These are phyloP conservation scores for Xenus cinereus DNA, from an alignment of 2,113 vertebrate species.

Conservation along the genomic window DNA sequence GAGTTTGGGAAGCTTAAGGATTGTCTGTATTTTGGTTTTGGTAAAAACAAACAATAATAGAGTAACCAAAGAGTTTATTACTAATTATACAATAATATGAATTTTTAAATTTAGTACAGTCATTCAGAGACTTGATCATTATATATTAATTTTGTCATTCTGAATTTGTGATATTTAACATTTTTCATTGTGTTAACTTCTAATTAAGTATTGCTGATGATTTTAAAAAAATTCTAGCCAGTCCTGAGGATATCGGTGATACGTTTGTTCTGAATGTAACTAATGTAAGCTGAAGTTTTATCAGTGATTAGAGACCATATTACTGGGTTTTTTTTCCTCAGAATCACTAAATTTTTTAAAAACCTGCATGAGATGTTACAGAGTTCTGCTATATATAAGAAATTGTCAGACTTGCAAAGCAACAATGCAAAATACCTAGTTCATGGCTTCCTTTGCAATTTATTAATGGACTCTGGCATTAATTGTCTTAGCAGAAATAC, in stretches of 20 bases:
- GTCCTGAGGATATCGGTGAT: not conserved
- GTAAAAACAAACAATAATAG: not conserved
- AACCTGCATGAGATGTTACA: not conserved
- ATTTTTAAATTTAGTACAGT: not conserved
- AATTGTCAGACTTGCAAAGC: not conserved
- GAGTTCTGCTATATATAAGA: not conserved
- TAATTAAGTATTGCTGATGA: not conserved
- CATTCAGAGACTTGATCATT: not conserved
- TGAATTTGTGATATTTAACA: not conserved
- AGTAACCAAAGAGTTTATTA: not conserved
- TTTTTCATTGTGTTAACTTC: not conserved
- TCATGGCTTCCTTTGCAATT: not conserved
- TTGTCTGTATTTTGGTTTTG: not conserved
- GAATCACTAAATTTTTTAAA: not conserved
- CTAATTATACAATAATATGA: not conserved
- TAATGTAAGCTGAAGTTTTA: not conserved
- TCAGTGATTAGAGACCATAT: not conserved
- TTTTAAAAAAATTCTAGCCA: not conserved
- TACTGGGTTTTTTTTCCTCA: not conserved
- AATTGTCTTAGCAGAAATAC: not conserved
- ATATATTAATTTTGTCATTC: not conserved
- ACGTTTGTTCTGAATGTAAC: not conserved
- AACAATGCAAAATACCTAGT: not conserved
- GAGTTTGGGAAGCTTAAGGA: not conserved
- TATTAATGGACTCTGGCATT: not conserved